Evolutionary conservation across 2,888 invertebrate genomes (phyloP), one percentile per base, ranked within the genome.

Genomic region (Schizotus pectinicornis): DNA sequence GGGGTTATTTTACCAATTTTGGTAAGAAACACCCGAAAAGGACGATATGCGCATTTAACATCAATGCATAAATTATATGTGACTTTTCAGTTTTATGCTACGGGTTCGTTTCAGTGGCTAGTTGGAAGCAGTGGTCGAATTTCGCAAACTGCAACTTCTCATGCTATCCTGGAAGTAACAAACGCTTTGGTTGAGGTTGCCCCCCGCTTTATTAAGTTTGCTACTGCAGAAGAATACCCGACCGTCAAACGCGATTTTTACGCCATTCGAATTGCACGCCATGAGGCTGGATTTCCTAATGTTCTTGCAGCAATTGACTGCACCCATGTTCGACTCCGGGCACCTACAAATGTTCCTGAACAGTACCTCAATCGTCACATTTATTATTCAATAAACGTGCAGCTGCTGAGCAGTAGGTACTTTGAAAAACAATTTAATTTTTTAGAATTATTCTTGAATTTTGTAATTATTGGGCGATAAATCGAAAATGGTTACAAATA

Each of bases 301-400:
- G 34, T 34, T 7, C 11, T 46, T 3, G 46, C 13, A 8, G 46
- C 11, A 46, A 46, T 46, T 34, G 46, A 46, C 12, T 46, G 46
- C 14, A 46, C 46, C 5, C 46, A 46, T 34, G 33, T 32, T 12
- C 32, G 46, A 34, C 2, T 46, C 5, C 33, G 34, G 11, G 46
- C 46, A 32, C 46, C 46, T 34, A 46, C 33, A 12, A n/a, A 32
- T 6, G 34, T 12, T 12, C 46, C 46, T 2, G 46, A 46, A 46
- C 46, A 46, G n/a, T 46, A 46, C 33, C 11, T 46, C 6, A 46
- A 46, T 12, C 33, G 46, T 11, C 46, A 46, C 12, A 3, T 46
- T 5, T 46, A 46, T 46, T 13, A 46, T n/a, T 46, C 34, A 5
- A 34, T 46, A 13, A 43, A 43, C n/a, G n/a, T n/a, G n/a, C n/a